Evolutionary conservation across 2,797 vertebrate genomes (phyloP).

Genomic region (Staurois parvus): DNA sequence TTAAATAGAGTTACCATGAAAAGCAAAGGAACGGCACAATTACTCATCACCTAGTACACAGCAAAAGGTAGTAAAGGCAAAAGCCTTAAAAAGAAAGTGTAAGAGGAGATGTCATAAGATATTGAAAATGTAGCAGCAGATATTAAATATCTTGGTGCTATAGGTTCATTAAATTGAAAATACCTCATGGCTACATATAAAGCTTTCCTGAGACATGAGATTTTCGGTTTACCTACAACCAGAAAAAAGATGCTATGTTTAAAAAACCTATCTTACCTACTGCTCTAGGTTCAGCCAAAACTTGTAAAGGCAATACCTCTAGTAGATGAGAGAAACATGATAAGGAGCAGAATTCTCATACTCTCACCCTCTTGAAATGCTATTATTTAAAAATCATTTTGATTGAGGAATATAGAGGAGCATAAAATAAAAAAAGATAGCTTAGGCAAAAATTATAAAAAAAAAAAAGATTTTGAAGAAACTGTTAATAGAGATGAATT

Average conservation of each 20-base stretch:
- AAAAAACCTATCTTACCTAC: background rate
- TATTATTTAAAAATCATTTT: too few relatives aligned
- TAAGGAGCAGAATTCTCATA: too few relatives aligned
- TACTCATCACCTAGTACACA: constrained; percentile 18
- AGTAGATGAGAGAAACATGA: too few relatives aligned
- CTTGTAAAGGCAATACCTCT: too few relatives aligned
- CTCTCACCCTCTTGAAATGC: too few relatives aligned
- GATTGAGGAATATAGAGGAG: too few relatives aligned
- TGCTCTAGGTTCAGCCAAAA: too few relatives aligned
- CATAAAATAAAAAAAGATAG: too few relatives aligned
- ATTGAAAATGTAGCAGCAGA: constrained; percentile 6
- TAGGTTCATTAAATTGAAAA: constrained; percentile 22
- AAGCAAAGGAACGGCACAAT: constrained; percentile 20
- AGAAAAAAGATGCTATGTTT: background rate
- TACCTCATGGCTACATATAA: constrained; percentile 3
- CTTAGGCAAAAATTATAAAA: too few relatives aligned
- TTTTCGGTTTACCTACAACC: background rate
- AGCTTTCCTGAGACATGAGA: constrained; percentile 5
- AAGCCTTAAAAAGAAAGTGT: constrained; percentile 8
- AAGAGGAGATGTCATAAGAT: constrained; percentile 7
- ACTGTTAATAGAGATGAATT: too few relatives aligned
- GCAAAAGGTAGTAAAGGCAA: constrained; percentile 15
- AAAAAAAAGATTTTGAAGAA: too few relatives aligned
- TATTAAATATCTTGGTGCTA: constrained; percentile 21
- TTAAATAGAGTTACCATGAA: constrained; percentile 46